Percentiles rank a stretch among this genome's conserved stretches.
Conservation (phyloP, 1,140 invertebrate species). For the Parapsyche elsis region DNA sequence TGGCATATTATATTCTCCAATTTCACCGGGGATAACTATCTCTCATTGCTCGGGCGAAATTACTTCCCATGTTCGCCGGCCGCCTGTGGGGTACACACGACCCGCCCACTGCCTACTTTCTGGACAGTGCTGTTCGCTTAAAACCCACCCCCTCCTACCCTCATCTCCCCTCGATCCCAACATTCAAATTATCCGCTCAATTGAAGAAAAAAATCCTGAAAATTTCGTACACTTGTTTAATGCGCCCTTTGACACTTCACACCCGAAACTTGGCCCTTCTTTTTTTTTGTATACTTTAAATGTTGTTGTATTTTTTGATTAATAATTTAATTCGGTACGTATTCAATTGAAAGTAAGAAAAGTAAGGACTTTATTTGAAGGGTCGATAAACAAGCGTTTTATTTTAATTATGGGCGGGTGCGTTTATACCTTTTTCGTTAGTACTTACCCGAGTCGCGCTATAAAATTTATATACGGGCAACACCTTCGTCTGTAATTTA, state of each 20-base stretch:
- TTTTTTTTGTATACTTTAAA: too few relatives aligned
- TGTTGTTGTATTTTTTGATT: too few relatives aligned
- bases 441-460: neutral
- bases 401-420: conserved; percentile 15
- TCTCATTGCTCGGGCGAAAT: conserved; percentile 55
- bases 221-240: neutral
- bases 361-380: too few relatives aligned
- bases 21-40: conserved; percentile 56
- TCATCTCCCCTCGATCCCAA: neutral
- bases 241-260: neutral
- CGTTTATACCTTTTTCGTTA: conserved; percentile 24
- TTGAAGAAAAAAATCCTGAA: neutral
- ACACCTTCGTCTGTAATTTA: conserved; percentile 19
- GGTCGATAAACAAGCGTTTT: neutral
- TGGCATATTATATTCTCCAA: conserved; percentile 55
- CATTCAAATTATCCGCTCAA: neutral
- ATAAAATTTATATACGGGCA: neutral
- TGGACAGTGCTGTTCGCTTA: neutral
- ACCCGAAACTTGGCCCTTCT: neutral
- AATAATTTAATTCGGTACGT: too few relatives aligned
- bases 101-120: conserved; percentile 29
- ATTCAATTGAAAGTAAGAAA: too few relatives aligned
- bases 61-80: conserved; percentile 52
- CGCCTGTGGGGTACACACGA: conserved; percentile 11
- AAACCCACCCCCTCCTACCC: neutral